Base-by-base conservation (phyloP, 2,888 invertebrate genomes). In the Philonicus albiceps region DNA sequence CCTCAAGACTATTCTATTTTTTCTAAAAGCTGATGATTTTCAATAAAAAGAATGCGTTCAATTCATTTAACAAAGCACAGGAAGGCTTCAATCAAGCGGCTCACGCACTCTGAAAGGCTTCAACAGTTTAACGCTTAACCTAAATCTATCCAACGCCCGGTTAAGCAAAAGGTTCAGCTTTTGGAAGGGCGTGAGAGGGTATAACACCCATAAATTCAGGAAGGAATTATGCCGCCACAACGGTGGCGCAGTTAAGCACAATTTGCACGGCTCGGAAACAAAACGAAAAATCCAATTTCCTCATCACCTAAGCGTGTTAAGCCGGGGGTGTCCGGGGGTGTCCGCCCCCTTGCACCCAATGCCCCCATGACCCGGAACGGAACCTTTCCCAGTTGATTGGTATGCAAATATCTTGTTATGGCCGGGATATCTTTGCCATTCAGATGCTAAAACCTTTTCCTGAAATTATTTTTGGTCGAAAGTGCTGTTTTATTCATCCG, bases 401-500 rank as follows among this genome's bases (percentile, higher is more conserved):
- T 78, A 78, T 78, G 78, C 78, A 78, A 78, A 78, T 78, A 78
- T 78, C 78, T 78, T 78, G 78, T 49, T 78, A 78, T 78, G 78
- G 49, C 78, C 49, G 78, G 76, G 49, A 78, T 78, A 78, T 49
- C 22, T 49, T 31, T 37, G 49, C 78, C 43, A 78, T 78, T 78
- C 78, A 49, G 49, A 78, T 78, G 78, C 78, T 78, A 78, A 78
- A 78, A 78, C 78, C 78, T 83, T 83, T 64, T 83, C 64, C 64
- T 34, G 64, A 83, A 83, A 83, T 83, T 83, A 83, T 64, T 83
- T 83, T 83, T 83, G 64, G 81, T 64, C 81, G 64, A 64, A 83
- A 86, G 53, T 86, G 37, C 85, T 74, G 73, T 86, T 86, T 86
- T 49, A 86, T 86, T 86, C 85, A 86, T 83, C 81, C 81, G 31